These are phyloP conservation scores for Hypotaenidia okinawae DNA, from an alignment of 2,797 vertebrate species.

Conservation along the genomic window DNA sequence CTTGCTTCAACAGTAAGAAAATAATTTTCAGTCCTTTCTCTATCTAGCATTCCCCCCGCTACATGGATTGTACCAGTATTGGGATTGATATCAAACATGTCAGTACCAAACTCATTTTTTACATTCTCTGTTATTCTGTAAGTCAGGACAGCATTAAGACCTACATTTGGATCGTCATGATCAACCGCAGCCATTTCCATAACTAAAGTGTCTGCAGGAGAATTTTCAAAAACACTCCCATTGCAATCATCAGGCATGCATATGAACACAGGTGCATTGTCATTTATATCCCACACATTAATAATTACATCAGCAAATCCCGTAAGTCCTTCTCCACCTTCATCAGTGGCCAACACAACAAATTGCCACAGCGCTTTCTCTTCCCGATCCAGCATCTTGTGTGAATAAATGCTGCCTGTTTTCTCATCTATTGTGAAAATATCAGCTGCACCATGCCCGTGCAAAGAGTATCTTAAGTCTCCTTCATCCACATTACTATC, in stretches of 20 bases:
- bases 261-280: slow-evolving; percentile 85
- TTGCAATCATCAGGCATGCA: slow-evolving; percentile 85
- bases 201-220: slow-evolving; percentile 80
- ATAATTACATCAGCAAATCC: slow-evolving; percentile 93
- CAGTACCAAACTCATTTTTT: slow-evolving; percentile 72
- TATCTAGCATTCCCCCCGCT: slow-evolving; percentile 80
- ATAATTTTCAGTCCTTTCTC: slow-evolving; percentile 84
- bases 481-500: slow-evolving; percentile 86
- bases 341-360: slow-evolving; percentile 90
- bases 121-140: slow-evolving; percentile 85
- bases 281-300: slow-evolving; percentile 91
- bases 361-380: slow-evolving; percentile 89
- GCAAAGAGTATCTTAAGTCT: slow-evolving; percentile 87
- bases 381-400: slow-evolving; percentile 86
- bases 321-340: slow-evolving; percentile 89
- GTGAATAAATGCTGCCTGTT: slow-evolving; percentile 88
- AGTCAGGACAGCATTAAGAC: slow-evolving; percentile 86
- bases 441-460: slow-evolving; percentile 87
- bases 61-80: slow-evolving; percentile 84
- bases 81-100: slow-evolving; percentile 86
- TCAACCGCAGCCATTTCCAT: slow-evolving; percentile 91
- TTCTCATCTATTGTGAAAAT: slow-evolving; percentile 90
- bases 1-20: slow-evolving; percentile 87
- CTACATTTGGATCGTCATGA: slow-evolving; percentile 85
- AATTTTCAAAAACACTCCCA: slow-evolving; percentile 86